phyloP scores from a whole-genome alignment of 1,140 invertebrate species.

The Drosophila prosaltans region DNA sequence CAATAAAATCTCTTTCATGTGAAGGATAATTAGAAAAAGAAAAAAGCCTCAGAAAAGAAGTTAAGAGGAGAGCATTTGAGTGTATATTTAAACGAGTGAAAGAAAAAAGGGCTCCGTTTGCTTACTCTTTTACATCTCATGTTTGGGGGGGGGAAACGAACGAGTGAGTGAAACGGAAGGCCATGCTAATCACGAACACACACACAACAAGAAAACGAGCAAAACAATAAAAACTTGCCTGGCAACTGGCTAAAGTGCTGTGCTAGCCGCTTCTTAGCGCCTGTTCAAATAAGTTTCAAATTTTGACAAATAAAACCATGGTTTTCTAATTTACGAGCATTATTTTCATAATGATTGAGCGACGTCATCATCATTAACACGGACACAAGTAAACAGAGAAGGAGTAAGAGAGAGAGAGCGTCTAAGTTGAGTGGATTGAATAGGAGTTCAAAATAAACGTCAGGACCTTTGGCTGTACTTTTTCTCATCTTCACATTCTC shows the following conservation, averaged over 20 bases:
- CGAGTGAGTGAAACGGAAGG: constrained; percentile 14
- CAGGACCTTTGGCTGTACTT: constrained; percentile 27
- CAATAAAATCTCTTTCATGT: constrained; percentile 27
- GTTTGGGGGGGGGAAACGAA: not conserved
- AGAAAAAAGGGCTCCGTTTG: constrained; percentile 8
- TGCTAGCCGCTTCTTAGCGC: constrained; percentile 65
- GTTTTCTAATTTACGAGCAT: constrained; percentile 80
- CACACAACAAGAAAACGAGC: constrained; percentile 35
- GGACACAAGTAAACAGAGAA: not conserved
- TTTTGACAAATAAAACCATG: constrained; percentile 83
- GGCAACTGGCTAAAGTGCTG: constrained; percentile 34
- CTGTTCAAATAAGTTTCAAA: constrained; percentile 83
- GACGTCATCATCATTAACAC: constrained; percentile 10
- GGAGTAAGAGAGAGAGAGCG: not conserved
- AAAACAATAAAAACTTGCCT: constrained; percentile 44
- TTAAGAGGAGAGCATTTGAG: constrained; percentile 25
- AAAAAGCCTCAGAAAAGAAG: not conserved
- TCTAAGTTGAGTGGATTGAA: constrained; percentile 42
- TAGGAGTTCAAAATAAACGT: constrained; percentile 31
- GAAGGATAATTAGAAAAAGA: constrained; percentile 52
- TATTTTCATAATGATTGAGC: constrained; percentile 70
- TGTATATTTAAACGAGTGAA: constrained; percentile 7
- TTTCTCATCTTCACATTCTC: constrained; percentile 23
- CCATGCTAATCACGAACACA: constrained; percentile 66
- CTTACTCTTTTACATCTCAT: not conserved